Conservation (phyloP, 2,888 invertebrate genomes). For the Cremastobaeus sp. region DNA sequence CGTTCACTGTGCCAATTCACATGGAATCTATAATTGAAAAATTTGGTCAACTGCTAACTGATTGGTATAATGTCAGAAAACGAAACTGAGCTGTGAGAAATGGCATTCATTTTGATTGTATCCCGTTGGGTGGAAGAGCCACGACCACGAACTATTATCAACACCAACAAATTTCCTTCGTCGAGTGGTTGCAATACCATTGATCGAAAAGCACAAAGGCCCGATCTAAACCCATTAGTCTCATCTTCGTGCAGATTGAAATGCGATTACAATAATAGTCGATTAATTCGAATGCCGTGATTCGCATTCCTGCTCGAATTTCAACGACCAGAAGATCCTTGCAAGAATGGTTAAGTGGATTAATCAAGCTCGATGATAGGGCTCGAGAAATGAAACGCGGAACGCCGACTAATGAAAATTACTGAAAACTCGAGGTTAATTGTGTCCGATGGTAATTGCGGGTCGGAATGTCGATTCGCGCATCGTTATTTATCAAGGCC, state of each 20-base stretch:
- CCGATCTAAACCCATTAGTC: conserved; percentile 18
- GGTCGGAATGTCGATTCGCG: conserved; percentile 38
- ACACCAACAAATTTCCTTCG: too few relatives aligned
- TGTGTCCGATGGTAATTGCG: conserved; percentile 32
- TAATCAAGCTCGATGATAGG: conserved; percentile 14
- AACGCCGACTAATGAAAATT: conserved; percentile 33
- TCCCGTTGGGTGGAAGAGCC: too few relatives aligned
- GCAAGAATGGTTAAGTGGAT: conserved; percentile 25
- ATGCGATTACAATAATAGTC: conserved; percentile 28
- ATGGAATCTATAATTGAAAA: too few relatives aligned
- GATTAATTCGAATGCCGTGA: conserved; percentile 14
- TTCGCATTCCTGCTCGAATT: conserved; percentile 28
- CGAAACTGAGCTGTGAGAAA: too few relatives aligned
- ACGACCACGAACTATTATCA: too few relatives aligned
- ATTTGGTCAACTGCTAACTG: too few relatives aligned
- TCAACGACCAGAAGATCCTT: conserved; percentile 23
- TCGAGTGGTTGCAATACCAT: background rate
- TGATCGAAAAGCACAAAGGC: background rate
- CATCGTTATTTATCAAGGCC: conserved; percentile 31
- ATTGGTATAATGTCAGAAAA: too few relatives aligned
- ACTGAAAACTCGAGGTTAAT: conserved; percentile 28
- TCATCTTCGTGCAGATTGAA: conserved; percentile 5
- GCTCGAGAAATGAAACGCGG: background rate
- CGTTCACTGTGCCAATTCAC: too few relatives aligned
- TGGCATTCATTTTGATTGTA: too few relatives aligned